These are phyloP conservation scores for Tringa solitaria DNA, from an alignment of 2,113 vertebrate species.

Conservation along the genomic window DNA sequence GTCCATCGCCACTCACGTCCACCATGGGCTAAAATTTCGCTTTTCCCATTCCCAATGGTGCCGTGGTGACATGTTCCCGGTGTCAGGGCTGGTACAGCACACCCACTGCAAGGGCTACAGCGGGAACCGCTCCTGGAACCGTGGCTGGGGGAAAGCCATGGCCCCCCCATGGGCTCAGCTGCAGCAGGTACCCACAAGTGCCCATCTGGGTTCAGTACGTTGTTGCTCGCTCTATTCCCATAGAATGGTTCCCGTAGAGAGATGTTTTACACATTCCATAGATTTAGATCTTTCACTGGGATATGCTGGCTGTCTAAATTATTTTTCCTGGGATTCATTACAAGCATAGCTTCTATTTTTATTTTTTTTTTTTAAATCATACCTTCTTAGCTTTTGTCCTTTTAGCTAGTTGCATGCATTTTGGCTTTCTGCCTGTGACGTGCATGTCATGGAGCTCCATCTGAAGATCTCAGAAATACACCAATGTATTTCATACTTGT, in stretches of 20 bases:
- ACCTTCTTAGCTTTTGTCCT: neutral
- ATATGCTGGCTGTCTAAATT: neutral
- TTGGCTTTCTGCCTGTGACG: neutral
- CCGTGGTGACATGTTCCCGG: neutral
- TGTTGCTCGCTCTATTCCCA: fast-evolving
- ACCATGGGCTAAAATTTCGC: no score
- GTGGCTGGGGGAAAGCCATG: neutral
- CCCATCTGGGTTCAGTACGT: neutral
- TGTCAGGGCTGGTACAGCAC: neutral
- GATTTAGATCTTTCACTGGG: neutral
- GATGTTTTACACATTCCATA: neutral
- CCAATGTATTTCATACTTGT: neutral
- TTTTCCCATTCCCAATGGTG: neutral
- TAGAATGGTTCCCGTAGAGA: neutral
- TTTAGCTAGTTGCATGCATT: neutral
- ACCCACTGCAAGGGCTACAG: neutral
- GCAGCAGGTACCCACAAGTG: fast-evolving
- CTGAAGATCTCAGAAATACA: neutral
- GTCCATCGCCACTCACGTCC: fast-evolving
- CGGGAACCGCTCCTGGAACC: neutral
- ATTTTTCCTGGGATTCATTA: neutral
- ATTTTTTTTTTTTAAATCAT: neutral
- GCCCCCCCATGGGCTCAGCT: fast-evolving
- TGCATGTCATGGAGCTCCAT: neutral
- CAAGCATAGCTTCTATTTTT: neutral